Evolutionary conservation across 1,140 invertebrate species (phyloP), one percentile per base, ranked within the genome.

Genomic region (Platyscapa corneri): DNA sequence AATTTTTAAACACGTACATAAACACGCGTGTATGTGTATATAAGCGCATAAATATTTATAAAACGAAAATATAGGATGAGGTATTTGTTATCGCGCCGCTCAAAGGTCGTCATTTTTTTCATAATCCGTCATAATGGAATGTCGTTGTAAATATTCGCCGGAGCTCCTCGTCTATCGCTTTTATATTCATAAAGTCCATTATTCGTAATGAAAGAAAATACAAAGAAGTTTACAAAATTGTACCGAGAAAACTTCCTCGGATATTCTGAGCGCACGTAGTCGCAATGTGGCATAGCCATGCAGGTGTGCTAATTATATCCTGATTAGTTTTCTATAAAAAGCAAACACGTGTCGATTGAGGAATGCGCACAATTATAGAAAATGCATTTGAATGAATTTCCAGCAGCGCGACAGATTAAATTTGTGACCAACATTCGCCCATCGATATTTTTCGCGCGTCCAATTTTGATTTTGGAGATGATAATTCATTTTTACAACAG

Each of bases 311-410:
- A 80, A 80, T 80, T 80, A 67, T 56, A 39, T 27, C 23, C 10
- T 79, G 12, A 67, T 67, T 82, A 34, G n/a, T 82, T 49, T 72
- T 70, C 64, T 67, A 72, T 82, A 32, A 37, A 82, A 46, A 53
- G 64, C 10, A 20, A 82, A 72, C 42, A 53, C 32, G 30, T 72
- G 79, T 53, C 65, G 10, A 46, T 65, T 37, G 12, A 37, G 8
- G 30, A 82, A 82, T 72, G 37, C 27, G n/a, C 14, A 23, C 37
- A 27, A 7, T 46, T 42, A 39, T 42, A 75, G 27, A 75, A 46
- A 49, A 42, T n/a, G 23, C 30, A 75, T n/a, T 10, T 14, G 12
- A 75, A 75, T 46, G 30, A 27, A 75, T 75, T 75, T 75, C n/a
- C 46, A 27, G 30, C 20, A 70, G 14, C 2, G 32, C 30, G 3